Conservation (phyloP, 2,113 vertebrate genomes). For the Saccopteryx bilineata region DNA sequence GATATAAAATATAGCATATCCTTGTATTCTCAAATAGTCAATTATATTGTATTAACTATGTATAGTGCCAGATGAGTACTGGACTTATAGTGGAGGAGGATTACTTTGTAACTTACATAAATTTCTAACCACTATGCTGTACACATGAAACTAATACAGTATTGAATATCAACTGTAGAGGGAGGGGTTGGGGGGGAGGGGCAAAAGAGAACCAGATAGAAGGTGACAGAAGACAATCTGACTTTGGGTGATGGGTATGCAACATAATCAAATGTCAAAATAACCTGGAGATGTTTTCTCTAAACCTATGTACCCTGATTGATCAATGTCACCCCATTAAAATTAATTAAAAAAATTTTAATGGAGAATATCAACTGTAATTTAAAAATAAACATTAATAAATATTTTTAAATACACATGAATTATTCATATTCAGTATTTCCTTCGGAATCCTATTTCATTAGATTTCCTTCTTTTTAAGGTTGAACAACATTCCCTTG, state of each 20-base stretch:
- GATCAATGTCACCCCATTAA: no score
- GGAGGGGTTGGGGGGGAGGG: no score
- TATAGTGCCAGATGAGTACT: not conserved
- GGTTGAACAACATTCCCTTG: not conserved
- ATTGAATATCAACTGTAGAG: not conserved
- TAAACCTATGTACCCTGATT: no score
- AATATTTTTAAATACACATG: not conserved
- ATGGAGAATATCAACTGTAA: not conserved
- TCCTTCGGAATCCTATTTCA: not conserved
- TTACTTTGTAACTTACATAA: not conserved
- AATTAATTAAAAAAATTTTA: no score
- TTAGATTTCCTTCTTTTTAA: not conserved
- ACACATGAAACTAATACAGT: not conserved
- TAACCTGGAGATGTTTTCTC: no score
- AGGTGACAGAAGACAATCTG: no score
- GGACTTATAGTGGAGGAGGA: not conserved
- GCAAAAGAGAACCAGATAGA: no score
- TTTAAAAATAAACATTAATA: not conserved
- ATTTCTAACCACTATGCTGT: not conserved
- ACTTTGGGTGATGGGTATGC: no score
- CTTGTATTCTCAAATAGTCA: not conserved
- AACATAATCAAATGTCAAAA: no score
- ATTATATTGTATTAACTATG: not conserved
- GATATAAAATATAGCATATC: not conserved
- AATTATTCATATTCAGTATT: not conserved